A percentile compares a stretch with the other conserved stretches of the same genome.
Conservation (phyloP, 2,888 invertebrate species). For the Cerastis leucographa region DNA sequence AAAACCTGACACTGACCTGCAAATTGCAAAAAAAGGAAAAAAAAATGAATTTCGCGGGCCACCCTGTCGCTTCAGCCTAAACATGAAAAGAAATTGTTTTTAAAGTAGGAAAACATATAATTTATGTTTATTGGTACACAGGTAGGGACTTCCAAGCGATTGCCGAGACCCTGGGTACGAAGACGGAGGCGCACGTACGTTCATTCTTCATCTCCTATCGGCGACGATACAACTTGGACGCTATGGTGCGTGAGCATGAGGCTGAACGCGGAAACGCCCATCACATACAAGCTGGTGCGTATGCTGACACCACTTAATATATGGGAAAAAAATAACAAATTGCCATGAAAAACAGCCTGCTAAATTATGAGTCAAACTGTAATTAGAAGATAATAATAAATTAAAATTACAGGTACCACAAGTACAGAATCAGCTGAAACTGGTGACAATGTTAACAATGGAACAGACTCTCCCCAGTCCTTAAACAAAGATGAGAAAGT, state of each 20-base stretch:
- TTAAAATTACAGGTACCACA: conserved; percentile 75
- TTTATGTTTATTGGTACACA: conserved; percentile 69
- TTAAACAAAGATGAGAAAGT: conserved; percentile 86
- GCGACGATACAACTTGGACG: conserved; percentile 96
- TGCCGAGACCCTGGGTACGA: conserved; percentile 98
- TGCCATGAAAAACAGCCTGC: not conserved
- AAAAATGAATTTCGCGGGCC: too few species aligned
- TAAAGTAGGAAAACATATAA: not conserved
- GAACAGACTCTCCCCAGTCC: conserved; percentile 81
- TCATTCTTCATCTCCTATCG: conserved; percentile 98
- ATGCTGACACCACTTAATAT: not conserved
- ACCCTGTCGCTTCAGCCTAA: too few species aligned
- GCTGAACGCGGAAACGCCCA: conserved; percentile 92
- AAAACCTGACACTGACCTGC: too few species aligned
- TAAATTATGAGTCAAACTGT: not conserved
- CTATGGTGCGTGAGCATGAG: conserved; percentile 96
- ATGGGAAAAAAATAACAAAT: not conserved
- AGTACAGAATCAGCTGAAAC: conserved; percentile 83
- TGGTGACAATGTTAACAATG: conserved; percentile 84
- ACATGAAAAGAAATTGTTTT: conserved; percentile 1
- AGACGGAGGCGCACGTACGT: conserved; percentile 97
- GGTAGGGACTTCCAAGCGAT: conserved; percentile 97
- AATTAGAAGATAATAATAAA: not conserved
- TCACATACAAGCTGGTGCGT: conserved; percentile 86
- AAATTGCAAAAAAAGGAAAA: too few species aligned